Conservation (phyloP, 2,888 invertebrate genomes). For the Dolichomitus sp. region DNA sequence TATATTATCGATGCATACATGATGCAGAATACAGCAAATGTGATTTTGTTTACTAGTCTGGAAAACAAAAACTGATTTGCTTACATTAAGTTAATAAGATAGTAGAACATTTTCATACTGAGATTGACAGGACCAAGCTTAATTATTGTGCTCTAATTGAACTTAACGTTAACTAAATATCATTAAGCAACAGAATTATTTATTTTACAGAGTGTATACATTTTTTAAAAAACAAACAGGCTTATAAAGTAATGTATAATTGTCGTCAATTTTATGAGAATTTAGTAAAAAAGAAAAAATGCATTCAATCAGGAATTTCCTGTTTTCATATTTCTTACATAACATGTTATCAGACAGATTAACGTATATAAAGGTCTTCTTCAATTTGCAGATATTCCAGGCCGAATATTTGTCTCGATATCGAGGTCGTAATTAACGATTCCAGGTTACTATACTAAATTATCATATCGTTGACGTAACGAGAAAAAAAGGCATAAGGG, state of each 20-base stretch:
- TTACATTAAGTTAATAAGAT: too few relatives aligned
- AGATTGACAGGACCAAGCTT: too few relatives aligned
- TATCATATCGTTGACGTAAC: background rate
- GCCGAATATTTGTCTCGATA: background rate
- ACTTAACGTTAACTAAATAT: too few relatives aligned
- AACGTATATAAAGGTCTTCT: background rate
- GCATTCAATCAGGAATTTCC: background rate
- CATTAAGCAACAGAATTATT: too few relatives aligned
- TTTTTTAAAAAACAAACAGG: too few relatives aligned
- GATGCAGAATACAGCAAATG: too few relatives aligned
- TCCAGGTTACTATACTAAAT: background rate
- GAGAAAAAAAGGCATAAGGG: slow-evolving; percentile 11
- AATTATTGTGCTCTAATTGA: too few relatives aligned
- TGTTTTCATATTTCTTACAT: background rate
- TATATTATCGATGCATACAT: too few relatives aligned
- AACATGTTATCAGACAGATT: background rate
- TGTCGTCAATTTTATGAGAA: background rate
- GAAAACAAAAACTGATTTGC: background rate
- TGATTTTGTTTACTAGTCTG: background rate
- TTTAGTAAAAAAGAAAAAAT: background rate
- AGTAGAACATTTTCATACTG: too few relatives aligned
- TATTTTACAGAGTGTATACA: too few relatives aligned
- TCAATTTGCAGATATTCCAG: background rate
- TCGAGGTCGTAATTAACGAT: background rate
- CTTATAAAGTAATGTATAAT: too few relatives aligned